Percentiles rank a stretch among this genome's conserved stretches.
Conservation (phyloP, 1,140 invertebrate genomes). For the Brachionus plicatilis region DNA sequence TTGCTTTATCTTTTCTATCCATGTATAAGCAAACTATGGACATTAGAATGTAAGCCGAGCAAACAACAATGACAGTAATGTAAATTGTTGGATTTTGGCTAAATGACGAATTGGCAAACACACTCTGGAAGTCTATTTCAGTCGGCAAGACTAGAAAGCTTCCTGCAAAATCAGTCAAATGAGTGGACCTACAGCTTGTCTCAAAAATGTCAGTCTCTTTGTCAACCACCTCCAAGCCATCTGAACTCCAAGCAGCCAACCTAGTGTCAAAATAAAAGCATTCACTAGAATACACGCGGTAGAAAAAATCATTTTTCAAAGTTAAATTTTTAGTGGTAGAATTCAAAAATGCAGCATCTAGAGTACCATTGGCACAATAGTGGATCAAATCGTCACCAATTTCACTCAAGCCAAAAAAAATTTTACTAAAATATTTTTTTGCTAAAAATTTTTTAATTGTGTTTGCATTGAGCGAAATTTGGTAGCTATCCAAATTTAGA, state of each 20-base stretch:
- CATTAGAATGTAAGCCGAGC: conserved; percentile 53
- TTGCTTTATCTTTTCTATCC: conserved; percentile 42
- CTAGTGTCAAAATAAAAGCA: not conserved
- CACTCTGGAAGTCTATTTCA: conserved; percentile 54
- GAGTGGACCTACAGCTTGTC: conserved; percentile 49
- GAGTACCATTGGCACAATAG: not conserved
- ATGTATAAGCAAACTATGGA: conserved; percentile 44
- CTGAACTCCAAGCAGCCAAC: not conserved
- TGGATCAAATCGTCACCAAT: not conserved
- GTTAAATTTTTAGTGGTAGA: not conserved
- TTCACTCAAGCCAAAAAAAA: not conserved
- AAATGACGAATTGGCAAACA: conserved; percentile 57
- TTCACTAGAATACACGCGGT: not conserved
- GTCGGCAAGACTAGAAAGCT: conserved; percentile 54
- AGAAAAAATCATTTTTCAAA: not conserved
- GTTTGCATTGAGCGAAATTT: not conserved
- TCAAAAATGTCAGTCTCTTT: not conserved
- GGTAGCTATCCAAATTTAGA: not conserved
- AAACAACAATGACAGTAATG: conserved; percentile 58
- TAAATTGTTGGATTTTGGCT: conserved; percentile 61
- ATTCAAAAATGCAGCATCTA: not conserved
- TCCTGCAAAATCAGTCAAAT: conserved; percentile 54
- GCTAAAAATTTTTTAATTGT: not conserved
- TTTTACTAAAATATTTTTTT: not conserved
- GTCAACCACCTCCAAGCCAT: not conserved